Evolutionary conservation across 1,140 invertebrate species (phyloP), one percentile per base, ranked within the genome.

Genomic region (Acromyrmex heyeri): DNA sequence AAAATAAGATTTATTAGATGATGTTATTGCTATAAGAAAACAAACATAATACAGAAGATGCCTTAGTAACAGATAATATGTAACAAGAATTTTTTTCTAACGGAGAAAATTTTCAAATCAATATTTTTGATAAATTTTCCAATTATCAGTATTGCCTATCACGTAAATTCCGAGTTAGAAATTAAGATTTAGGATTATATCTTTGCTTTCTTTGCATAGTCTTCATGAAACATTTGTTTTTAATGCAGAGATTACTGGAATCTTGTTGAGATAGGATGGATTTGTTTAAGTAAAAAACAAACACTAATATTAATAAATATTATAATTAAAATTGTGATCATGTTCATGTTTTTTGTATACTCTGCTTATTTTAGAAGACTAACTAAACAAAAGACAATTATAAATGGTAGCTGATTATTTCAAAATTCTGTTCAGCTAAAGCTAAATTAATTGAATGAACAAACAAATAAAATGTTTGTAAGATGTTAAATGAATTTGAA

Each of bases 251-350:
- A 61, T 44, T 61, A 44, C 48, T 62, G 38, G 48, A 44, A 62
- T 48, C 34, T 65, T 44, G 18, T 48, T 21, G 16, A 2, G 12
- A 14, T 57, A 14, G 3, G 0, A n/a, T 24, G 5, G 21, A 55
- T 70, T 81, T 38, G 12, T 75, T 70, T 10, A 27, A 38, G 5
- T n/a, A 59, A 70, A 57, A 0, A 57, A 0, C 64, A 0, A 79
- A 18, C 27, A 69, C 6, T 67, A 57, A 69, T 69, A 57, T 69
- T 27, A 18, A n/a, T 69, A 59, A 75, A 75, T 38, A 65, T 65
- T 73, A 64, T 30, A 30, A 38, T 53, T 79, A 24, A 77, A 62
- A 44, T 61, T 21, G 21, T 61, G 16, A 61, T 79, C 21, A 67
- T 81, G 27, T 57, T 79, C 21, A 67, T 81, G 14, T 55, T 38